Base-by-base conservation (phyloP, 2,888 invertebrate genomes). In the Nemotelus nigrinus region DNA sequence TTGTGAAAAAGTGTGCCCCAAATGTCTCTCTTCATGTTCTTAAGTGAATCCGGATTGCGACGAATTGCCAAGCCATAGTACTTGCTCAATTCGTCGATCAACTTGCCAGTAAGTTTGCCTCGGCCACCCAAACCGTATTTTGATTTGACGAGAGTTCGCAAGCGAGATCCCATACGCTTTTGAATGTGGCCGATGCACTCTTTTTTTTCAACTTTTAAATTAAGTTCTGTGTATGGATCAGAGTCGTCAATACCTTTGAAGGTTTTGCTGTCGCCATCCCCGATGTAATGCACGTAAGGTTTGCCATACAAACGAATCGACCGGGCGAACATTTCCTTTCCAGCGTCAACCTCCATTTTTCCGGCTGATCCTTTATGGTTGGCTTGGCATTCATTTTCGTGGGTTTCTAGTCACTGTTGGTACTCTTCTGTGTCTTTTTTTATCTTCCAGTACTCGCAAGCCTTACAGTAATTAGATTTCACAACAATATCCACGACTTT, bases 31-130 rank as follows among this genome's bases (percentile, higher is more conserved):
- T n/a, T n/a, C n/a, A n/a, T n/a, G n/a, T n/a, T n/a, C n/a, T n/a
- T n/a, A n/a, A n/a, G n/a, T n/a, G n/a, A n/a, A n/a, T n/a, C n/a
- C n/a, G n/a, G n/a, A n/a, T n/a, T n/a, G n/a, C n/a, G n/a, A n/a
- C n/a, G n/a, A n/a, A n/a, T n/a, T n/a, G n/a, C n/a, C n/a, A n/a
- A n/a, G n/a, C 82, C 83, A 76, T 83, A 83, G 79, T 83, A 83
- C 48, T 79, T 80, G 39, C 82, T 82, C 63, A 80, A 43, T 80
- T 80, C 79, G 43, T 44, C 78, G 78, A 79, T 65, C 7, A 80
- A 72, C 74, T 80, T 81, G n/a, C n/a, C n/a, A n/a, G n/a, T n/a
- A 76, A 57, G 39, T 57, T 76, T 76, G 5, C 65, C 65, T 58
- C 58, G 72, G 71, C 72, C 77, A 72, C 64, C 72, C 72, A 63